Conservation (phyloP, 2,888 invertebrate species). For the Creontiades dilutus region DNA sequence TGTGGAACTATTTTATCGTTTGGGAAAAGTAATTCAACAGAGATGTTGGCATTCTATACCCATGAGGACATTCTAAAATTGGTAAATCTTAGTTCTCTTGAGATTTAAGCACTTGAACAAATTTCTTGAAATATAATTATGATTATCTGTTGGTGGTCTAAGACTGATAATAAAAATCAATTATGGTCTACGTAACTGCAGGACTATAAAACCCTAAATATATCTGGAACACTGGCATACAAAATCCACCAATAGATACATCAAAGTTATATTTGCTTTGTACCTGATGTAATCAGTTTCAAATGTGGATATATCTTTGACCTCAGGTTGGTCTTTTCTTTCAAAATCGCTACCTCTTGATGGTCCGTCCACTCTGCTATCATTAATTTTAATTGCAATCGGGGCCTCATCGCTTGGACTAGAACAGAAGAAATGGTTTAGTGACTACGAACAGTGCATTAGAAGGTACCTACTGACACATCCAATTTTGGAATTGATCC, state of each 20-base stretch:
- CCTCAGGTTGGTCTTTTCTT: conserved; percentile 4
- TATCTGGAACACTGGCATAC: background rate
- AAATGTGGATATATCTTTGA: conserved; percentile 34
- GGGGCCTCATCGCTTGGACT: conserved; percentile 60
- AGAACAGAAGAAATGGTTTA: conserved; percentile 23
- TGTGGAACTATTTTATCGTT: no score
- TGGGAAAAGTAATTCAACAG: no score
- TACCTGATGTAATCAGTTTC: conserved; percentile 68
- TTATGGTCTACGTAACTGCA: no score
- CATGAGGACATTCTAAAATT: no score
- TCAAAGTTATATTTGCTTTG: conserved; percentile 55
- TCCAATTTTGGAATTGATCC: no score
- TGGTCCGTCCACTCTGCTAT: conserved; percentile 21
- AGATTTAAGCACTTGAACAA: background rate
- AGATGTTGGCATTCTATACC: no score
- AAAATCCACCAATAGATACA: conserved; percentile 43
- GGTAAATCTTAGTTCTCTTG: no score
- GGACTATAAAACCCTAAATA: no score
- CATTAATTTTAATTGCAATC: conserved; percentile 46
- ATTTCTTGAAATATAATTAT: background rate
- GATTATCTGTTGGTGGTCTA: conserved; percentile 4
- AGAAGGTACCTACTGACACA: background rate
- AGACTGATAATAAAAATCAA: background rate
- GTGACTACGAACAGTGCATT: background rate
- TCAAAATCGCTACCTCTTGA: background rate